Evolutionary conservation across 1,140 invertebrate species (phyloP).

Genomic region (Ips nitidus): DNA sequence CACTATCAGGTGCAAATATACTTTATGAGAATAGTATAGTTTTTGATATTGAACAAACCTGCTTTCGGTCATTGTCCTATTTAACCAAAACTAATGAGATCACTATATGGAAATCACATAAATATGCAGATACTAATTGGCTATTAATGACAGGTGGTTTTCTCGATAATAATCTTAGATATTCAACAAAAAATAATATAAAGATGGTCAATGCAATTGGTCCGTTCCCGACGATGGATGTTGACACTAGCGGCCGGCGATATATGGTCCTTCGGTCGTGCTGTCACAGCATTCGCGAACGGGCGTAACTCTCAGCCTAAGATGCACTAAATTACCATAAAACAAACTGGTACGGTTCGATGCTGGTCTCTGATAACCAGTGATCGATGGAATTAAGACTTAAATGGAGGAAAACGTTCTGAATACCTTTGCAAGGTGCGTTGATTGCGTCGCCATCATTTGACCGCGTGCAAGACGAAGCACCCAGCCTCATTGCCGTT

Average conservation of each 20-base stretch:
- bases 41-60: no score
- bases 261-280: constrained; percentile 35
- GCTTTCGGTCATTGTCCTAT: no score
- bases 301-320: constrained; percentile 36
- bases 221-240: constrained; percentile 14
- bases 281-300: constrained; percentile 33
- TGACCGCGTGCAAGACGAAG: neutral
- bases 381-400: constrained; percentile 33
- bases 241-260: constrained; percentile 33
- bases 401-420: constrained; percentile 20
- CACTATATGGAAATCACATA: no score
- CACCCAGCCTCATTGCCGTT: no score
- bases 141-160: no score
- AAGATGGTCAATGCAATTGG: constrained; percentile 5
- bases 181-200: no score
- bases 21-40: no score
- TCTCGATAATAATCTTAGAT: no score
- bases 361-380: constrained; percentile 23
- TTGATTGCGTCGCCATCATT: constrained; percentile 1
- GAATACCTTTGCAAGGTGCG: constrained; percentile 3
- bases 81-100: no score
- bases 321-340: constrained; percentile 39
- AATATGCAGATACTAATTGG: no score
- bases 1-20: no score
- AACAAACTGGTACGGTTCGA: constrained; percentile 37